phyloP scores from a whole-genome alignment of 2,888 invertebrate genomes.

The Thelaira solivaga region DNA sequence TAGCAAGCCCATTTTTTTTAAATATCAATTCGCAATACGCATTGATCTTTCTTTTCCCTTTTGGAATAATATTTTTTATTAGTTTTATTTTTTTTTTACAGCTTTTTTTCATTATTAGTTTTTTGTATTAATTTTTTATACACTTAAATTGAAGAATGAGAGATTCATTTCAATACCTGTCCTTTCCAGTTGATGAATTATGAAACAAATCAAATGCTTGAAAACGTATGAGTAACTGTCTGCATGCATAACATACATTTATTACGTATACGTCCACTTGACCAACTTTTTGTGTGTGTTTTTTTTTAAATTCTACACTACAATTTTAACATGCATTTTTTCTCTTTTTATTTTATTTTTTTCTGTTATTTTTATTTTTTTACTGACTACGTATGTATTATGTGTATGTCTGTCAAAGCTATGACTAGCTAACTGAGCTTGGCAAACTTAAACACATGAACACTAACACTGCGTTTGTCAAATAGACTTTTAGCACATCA shows the following conservation, averaged over 20 bases:
- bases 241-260: no score
- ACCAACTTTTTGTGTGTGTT: neutral
- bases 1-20: no score
- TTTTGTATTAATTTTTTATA: neutral
- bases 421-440: slow-evolving; percentile 33
- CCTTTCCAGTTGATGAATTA: neutral
- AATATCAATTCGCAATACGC: no score
- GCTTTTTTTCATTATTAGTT: no score
- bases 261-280: no score
- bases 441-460: neutral
- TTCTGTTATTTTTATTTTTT: no score
- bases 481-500: slow-evolving; percentile 15
- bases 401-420: slow-evolving; percentile 22
- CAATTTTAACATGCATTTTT: neutral
- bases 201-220: neutral
- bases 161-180: neutral
- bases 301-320: neutral
- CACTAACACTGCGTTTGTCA: neutral
- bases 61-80: no score
- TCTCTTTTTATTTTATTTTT: no score
- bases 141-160: neutral
- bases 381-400: no score
- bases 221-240: neutral
- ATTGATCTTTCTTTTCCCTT: no score
- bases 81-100: no score